A percentile compares a stretch with the other conserved stretches of the same genome.
phyloP scores from a whole-genome alignment of 64 coral and sea anemone genomes.

The Stichodactyla helianthus region DNA sequence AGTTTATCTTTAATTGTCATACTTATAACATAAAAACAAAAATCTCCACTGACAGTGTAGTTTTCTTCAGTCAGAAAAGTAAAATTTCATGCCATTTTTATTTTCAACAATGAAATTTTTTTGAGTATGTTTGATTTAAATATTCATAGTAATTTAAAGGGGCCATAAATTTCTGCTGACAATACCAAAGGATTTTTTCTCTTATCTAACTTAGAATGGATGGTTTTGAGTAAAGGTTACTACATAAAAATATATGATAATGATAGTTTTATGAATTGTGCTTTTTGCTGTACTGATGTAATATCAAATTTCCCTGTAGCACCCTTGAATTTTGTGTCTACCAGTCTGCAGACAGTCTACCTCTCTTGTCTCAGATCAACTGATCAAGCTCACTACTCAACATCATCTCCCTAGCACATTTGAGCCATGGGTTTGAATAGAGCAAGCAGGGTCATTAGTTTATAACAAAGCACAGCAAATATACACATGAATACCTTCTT shows the following conservation, averaged over 20 bases:
- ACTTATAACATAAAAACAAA: background rate
- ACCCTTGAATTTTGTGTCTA: background rate
- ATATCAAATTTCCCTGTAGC: background rate
- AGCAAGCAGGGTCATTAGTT: background rate
- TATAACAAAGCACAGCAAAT: background rate
- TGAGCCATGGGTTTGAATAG: background rate
- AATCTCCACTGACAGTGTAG: background rate
- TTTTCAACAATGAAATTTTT: background rate
- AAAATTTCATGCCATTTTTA: background rate
- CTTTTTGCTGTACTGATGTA: background rate
- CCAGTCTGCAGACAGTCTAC: background rate
- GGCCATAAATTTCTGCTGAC: background rate
- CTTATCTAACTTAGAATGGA: background rate
- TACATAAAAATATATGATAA: background rate
- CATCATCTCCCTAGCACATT: constrained; percentile 1
- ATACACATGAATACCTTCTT: background rate
- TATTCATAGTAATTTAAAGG: background rate
- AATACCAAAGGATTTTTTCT: background rate
- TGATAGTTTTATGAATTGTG: background rate
- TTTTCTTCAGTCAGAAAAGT: background rate
- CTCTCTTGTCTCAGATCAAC: background rate
- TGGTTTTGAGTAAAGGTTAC: background rate
- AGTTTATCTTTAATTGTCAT: background rate
- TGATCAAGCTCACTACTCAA: background rate
- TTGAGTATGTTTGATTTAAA: no score